Base-by-base conservation (phyloP, 2,113 vertebrate genomes). In the Podiceps cristatus region DNA sequence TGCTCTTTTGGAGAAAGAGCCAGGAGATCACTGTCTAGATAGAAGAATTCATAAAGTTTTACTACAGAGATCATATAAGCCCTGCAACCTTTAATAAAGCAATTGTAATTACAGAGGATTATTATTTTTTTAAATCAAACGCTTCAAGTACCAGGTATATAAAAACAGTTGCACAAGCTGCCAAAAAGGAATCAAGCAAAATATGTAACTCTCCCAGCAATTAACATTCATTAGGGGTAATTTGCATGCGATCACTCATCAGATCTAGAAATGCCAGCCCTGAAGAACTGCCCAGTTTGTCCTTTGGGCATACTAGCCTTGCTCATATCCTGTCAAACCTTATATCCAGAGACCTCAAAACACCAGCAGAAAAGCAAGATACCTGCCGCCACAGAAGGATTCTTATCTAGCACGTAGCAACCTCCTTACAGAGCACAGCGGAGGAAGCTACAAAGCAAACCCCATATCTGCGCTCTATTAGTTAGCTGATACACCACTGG, bases 81-180 rank as follows among this genome's bases (percentile, higher is more conserved):
- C 87, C 93, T 79, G 71, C 90, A 97, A 95, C 85, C 78, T 90
- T 97, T 93, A 96, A 95, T 95, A 90, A 93, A 88, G 74, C 78
- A 81, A 90, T 86, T 82, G 50, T 92, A 96, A 96, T 96, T 96
- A 96, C 66, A 96, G 73, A 62, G 42, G 87, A 87, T 86, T 88
- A 63, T 87, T 94, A 63, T 84, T 89, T 94, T 94, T 82, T 93
- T 16, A 75, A 94, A 95, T 82, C 90, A 96, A 96, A 66, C 0
- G 0, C 82, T 88, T 94, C 87, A 96, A 91, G 90, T 82, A 94
- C 14, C 40, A 85, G 58, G 45, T 82, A 94, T 68, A 66, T 60
- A 94, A 91, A 91, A 91, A 86, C 18, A 45, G 53, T 88, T 86
- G 58, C 62, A 69, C 66, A 82, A 91, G 66, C 53, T 94, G 92